A percentile compares a stretch with the other conserved stretches of the same genome.
phyloP scores from a whole-genome alignment of 53 echinoderm and acorn worm genomes.

The Luidia sarsii region DNA sequence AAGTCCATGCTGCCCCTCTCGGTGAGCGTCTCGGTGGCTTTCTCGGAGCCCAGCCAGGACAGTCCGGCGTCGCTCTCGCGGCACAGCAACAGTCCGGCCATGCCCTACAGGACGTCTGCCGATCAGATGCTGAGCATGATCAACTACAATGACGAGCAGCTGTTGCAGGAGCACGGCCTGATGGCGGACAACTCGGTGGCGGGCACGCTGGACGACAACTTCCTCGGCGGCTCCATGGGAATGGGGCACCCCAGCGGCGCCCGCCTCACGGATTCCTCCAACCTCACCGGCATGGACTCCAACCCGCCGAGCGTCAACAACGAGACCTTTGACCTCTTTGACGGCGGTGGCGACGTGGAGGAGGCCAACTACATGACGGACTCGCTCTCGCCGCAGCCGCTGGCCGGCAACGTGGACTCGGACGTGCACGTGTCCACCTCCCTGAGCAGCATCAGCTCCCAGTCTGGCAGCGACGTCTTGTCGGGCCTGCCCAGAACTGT shows the following conservation, averaged over 20 bases:
- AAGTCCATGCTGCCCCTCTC: constrained; percentile 90
- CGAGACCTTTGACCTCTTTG: constrained; percentile 93
- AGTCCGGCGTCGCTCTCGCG: constrained; percentile 82
- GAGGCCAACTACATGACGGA: constrained; percentile 91
- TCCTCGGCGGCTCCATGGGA: constrained; percentile 83
- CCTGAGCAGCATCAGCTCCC: constrained; percentile 19
- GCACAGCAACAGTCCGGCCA: constrained; percentile 92
- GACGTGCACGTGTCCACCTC: constrained; percentile 53
- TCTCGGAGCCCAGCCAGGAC: constrained; percentile 86
- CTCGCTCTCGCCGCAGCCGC: constrained; percentile 81
- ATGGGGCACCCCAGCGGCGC: constrained; percentile 61
- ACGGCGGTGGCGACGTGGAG: constrained; percentile 88
- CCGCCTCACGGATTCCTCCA: constrained; percentile 75
- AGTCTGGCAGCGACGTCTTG: constrained; percentile 43
- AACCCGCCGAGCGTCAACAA: constrained; percentile 96
- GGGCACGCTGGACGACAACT: constrained; percentile 82
- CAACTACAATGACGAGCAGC: constrained; percentile 91
- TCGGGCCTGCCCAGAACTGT: constrained; percentile 28
- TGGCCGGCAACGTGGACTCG: constrained; percentile 47
- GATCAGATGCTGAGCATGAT: constrained; percentile 96
- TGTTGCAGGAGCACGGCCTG: constrained; percentile 85
- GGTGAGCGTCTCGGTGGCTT: constrained; percentile 79
- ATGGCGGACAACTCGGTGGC: constrained; percentile 84
- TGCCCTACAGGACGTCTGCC: constrained; percentile 77
- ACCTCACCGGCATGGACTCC: constrained; percentile 83